These are phyloP conservation scores for Tiliacea aurago DNA, from an alignment of 2,888 invertebrate genomes.

Conservation along the genomic window DNA sequence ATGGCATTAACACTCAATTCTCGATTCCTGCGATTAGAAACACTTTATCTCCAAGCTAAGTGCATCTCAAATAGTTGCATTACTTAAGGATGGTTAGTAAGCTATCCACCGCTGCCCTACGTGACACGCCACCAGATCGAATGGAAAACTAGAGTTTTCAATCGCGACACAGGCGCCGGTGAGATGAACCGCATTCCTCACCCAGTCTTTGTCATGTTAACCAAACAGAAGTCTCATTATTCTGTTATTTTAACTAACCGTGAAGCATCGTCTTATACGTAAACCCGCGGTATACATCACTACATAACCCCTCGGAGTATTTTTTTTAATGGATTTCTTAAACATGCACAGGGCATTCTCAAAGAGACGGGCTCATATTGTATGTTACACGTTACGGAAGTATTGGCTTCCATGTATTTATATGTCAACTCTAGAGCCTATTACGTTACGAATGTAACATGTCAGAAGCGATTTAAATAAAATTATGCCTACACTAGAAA, in stretches of 20 bases:
- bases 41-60: slow-evolving; percentile 51
- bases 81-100: slow-evolving; percentile 67
- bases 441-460: slow-evolving; percentile 56
- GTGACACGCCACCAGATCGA: slow-evolving; percentile 85
- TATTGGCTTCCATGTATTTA: slow-evolving; percentile 46
- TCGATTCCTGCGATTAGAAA: slow-evolving; percentile 45
- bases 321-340: slow-evolving; percentile 53
- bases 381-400: slow-evolving; percentile 43
- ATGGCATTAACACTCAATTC: slow-evolving; percentile 22
- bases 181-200: slow-evolving; percentile 84
- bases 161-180: slow-evolving; percentile 79
- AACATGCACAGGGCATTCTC: slow-evolving; percentile 53
- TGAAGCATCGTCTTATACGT: slow-evolving; percentile 64
- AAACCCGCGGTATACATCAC: slow-evolving; percentile 55
- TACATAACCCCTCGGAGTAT: slow-evolving; percentile 36
- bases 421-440: slow-evolving; percentile 45
- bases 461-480: slow-evolving; percentile 62
- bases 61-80: slow-evolving; percentile 64
- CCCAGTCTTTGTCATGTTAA: slow-evolving; percentile 87
- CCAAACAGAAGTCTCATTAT: slow-evolving; percentile 86
- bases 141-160: slow-evolving; percentile 80
- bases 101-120: slow-evolving; percentile 67
- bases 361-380: slow-evolving; percentile 37
- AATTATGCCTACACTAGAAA: slow-evolving; percentile 45
- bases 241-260: slow-evolving; percentile 89